These are phyloP conservation scores for Characodon lateralis DNA, from an alignment of 2,797 vertebrate species.

Conservation along the genomic window DNA sequence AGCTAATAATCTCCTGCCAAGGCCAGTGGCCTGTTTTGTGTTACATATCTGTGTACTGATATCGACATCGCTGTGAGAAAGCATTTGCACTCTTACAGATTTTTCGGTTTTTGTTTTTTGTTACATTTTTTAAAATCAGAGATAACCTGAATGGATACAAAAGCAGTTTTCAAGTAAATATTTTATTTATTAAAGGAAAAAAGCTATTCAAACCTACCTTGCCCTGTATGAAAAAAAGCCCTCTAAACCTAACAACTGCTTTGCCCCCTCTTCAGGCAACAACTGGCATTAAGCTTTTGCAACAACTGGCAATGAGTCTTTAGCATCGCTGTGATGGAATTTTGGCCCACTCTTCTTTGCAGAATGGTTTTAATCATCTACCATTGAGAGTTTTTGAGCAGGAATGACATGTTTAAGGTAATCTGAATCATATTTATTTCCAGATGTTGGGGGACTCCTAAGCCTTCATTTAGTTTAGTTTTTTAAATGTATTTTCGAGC, in stretches of 20 bases:
- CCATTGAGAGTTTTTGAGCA: neutral
- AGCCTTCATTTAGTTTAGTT: neutral
- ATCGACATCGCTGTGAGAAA: neutral
- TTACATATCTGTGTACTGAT: slow-evolving; percentile 13
- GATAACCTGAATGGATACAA: neutral
- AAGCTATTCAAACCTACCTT: neutral
- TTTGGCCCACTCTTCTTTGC: neutral
- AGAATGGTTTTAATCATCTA: neutral
- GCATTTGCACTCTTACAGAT: neutral
- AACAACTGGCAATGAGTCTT: too few relatives aligned
- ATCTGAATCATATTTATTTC: neutral
- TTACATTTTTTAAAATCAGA: neutral
- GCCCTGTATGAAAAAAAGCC: too few relatives aligned
- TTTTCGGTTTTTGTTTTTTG: neutral
- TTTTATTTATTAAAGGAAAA: neutral
- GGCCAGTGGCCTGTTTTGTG: slow-evolving; percentile 28
- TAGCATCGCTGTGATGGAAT: too few relatives aligned
- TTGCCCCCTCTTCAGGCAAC: neutral
- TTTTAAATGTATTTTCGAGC: neutral
- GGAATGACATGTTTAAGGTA: neutral
- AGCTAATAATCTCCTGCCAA: slow-evolving; percentile 43
- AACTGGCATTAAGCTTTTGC: neutral
- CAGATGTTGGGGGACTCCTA: neutral
- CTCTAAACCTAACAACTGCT: too few relatives aligned
- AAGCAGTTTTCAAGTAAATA: neutral